A percentile compares a stretch with the other conserved stretches of the same genome.
These are phyloP conservation scores for Hydraecia micacea DNA, from an alignment of 2,888 invertebrate genomes.

Conservation along the genomic window DNA sequence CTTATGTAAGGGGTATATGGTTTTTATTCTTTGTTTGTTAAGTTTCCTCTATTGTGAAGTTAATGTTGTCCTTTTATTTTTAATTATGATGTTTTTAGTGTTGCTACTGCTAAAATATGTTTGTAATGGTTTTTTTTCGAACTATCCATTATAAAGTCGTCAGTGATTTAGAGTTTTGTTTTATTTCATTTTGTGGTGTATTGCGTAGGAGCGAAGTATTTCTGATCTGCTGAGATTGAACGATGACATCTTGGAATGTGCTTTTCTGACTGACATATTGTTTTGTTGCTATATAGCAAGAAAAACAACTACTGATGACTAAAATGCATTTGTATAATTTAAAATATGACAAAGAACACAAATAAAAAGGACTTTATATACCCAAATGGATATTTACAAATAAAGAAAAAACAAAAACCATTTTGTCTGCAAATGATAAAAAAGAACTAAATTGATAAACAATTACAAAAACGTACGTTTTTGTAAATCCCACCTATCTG, in stretches of 20 bases:
- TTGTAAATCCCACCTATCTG: neutral
- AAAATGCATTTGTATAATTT: too few relatives aligned
- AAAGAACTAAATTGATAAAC: neutral
- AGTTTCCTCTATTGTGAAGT: conserved; percentile 17
- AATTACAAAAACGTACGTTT: neutral
- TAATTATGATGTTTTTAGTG: conserved; percentile 62
- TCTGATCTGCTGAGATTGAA: too few relatives aligned
- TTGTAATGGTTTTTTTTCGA: conserved; percentile 46
- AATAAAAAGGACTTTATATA: too few relatives aligned
- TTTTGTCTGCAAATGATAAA: neutral
- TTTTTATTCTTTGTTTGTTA: neutral
- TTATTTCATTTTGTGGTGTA: conserved; percentile 3
- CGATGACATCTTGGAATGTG: conserved; percentile 3
- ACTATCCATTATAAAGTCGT: conserved; percentile 31
- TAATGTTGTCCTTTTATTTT: conserved; percentile 40
- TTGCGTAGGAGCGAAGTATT: neutral
- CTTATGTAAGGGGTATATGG: neutral
- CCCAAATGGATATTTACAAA: too few relatives aligned
- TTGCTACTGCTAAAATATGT: conserved; percentile 64
- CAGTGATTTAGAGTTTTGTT: conserved; percentile 32
- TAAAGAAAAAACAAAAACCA: neutral
- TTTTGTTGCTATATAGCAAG: neutral
- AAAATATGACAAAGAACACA: too few relatives aligned
- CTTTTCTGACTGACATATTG: neutral
- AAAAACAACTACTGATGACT: too few relatives aligned